A percentile compares a stretch with the other conserved stretches of the same genome.
These are phyloP conservation scores for Parthenolecanium corni DNA, from an alignment of 2,888 invertebrate genomes.

Conservation along the genomic window DNA sequence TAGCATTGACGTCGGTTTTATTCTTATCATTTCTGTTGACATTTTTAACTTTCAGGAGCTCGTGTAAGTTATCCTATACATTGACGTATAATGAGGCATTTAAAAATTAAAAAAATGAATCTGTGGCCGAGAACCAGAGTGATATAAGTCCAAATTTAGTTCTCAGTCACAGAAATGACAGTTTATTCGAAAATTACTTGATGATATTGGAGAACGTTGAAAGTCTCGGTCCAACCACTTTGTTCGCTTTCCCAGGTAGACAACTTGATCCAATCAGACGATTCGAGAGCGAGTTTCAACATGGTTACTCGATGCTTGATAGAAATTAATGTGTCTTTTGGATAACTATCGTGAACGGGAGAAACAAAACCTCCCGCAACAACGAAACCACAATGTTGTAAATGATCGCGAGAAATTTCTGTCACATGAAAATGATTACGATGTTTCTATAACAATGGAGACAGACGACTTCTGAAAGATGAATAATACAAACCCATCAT, in stretches of 20 bases:
- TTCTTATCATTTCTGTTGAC: too few species aligned
- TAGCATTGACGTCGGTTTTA: conserved; percentile 11
- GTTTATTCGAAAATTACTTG: too few species aligned
- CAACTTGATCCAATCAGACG: conserved; percentile 71
- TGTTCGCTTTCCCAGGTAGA: conserved; percentile 79
- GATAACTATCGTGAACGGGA: conserved; percentile 86
- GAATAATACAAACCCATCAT: conserved; percentile 74
- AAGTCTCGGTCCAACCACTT: conserved; percentile 69
- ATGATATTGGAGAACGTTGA: conserved; percentile 61
- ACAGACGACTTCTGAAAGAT: too few species aligned
- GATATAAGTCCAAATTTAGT: too few species aligned
- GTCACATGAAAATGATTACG: conserved; percentile 31
- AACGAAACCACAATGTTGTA: conserved; percentile 58
- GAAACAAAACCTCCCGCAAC: conserved; percentile 88
- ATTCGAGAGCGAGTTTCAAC: conserved; percentile 64
- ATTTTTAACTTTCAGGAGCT: too few species aligned
- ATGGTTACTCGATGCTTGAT: conserved; percentile 67
- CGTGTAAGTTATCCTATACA: too few species aligned
- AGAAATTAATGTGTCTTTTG: conserved; percentile 66
- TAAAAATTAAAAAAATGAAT: too few species aligned
- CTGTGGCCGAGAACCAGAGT: too few species aligned
- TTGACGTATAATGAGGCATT: too few species aligned
- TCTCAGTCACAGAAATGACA: too few species aligned
- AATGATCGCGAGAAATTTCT: conserved; percentile 85
- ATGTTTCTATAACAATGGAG: too few species aligned